Evolutionary conservation across 2,888 invertebrate species (phyloP).

Genomic region (Augiades crinisus): DNA sequence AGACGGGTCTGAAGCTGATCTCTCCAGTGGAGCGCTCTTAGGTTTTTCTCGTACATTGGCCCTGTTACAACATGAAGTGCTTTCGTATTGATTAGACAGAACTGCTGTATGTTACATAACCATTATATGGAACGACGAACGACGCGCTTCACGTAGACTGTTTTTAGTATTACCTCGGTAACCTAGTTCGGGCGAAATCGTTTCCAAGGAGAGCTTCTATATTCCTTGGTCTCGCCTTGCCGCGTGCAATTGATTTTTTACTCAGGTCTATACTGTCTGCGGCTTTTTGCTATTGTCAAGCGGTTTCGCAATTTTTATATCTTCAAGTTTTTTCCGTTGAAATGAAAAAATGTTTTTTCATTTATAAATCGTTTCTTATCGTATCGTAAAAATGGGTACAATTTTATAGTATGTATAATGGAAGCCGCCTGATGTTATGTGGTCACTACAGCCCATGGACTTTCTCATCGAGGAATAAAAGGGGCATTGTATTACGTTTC

Average conservation of each 20-base stretch:
- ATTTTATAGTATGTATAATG: no score
- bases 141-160: conserved; percentile 59
- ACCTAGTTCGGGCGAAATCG: conserved; percentile 36
- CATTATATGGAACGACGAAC: conserved; percentile 48
- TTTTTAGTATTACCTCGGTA: conserved; percentile 39
- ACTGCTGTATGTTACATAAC: conserved; percentile 71
- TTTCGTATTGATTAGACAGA: conserved; percentile 73
- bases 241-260: conserved; percentile 8
- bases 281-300: background rate
- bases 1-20: conserved; percentile 22
- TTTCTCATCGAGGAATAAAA: no score
- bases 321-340: no score
- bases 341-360: no score
- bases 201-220: conserved; percentile 25
- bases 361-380: no score
- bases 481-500: no score
- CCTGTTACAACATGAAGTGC: conserved; percentile 62
- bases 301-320: no score
- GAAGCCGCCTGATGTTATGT: no score
- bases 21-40: conserved; percentile 43
- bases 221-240: conserved; percentile 29
- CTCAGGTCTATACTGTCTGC: background rate
- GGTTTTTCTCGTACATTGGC: conserved; percentile 64
- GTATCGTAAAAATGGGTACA: no score
- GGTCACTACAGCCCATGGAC: no score